Base-by-base conservation (phyloP, 2,888 invertebrate genomes). In the Ormia ochracea region DNA sequence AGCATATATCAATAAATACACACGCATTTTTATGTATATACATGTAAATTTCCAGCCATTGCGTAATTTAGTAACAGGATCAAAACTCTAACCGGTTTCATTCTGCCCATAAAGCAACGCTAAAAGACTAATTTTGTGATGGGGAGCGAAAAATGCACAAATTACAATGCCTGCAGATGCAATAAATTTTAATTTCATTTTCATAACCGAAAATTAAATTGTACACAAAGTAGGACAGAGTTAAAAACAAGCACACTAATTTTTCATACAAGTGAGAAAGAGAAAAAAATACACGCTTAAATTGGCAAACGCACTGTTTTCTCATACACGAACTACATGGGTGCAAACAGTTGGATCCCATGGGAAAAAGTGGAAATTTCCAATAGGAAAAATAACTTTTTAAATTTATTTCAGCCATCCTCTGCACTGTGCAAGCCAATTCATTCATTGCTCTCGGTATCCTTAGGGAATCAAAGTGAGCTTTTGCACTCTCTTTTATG, bases 151-250 rank as follows among this genome's bases (percentile, higher is more conserved):
- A 41, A 12, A 28, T 36, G 38, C 48, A 28, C 4, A 28, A 73
- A 74, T 74, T 66, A 52, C 31, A 50, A 54, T 54, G 68, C 68
- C 73, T 73, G 72, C 59, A 78, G 72, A 73, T 78, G 76, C n/a
- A 68, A 73, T 78, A 73, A 68, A 77, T 78, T 73, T 68, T 61
- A 45, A 72, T 72, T 59, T 72, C 45, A 58, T 73, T 66, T 72
- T 72, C 21, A 66, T 68, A 68, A 66, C 59, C 61, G 50, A 61
- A 78, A 61, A 73, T 78, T 66, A 68, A 68, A 78, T 59, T 48
- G n/a, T 56, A 72, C 65, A 36, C 33, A 72, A 73, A 78, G 66
- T 78, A 48, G 73, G 72, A 73, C 69, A 78, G 33, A 38, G 17
- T 54, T 63, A 26, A 17, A 76, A 45, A 41, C 54, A 63, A 69